Conservation (phyloP, 92 coral and sea anemone species). For the Ricordea florida region DNA sequence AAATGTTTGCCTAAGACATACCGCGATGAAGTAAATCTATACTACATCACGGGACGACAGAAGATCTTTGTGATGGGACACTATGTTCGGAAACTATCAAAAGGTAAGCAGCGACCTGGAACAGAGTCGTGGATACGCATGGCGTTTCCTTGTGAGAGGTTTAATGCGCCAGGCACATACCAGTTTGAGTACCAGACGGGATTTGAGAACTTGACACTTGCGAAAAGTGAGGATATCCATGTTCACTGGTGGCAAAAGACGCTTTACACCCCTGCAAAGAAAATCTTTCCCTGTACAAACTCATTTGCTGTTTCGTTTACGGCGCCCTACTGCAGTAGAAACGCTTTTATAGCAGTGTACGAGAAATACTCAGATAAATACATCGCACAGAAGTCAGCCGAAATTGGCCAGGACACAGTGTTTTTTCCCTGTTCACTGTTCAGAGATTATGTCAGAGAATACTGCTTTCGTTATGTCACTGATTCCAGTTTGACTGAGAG, state of each 20-base stretch:
- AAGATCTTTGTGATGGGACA: slow-evolving; percentile 71
- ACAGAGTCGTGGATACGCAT: slow-evolving; percentile 54
- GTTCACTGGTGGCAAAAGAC: slow-evolving; percentile 79
- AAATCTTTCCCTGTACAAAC: slow-evolving; percentile 80
- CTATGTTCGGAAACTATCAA: slow-evolving; percentile 69
- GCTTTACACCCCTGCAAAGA: slow-evolving; percentile 54
- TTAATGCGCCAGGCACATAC: slow-evolving; percentile 78
- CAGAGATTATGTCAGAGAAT: slow-evolving; percentile 73
- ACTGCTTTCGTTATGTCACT: slow-evolving; percentile 89
- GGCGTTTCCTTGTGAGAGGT: slow-evolving; percentile 79
- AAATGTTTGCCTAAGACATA: slow-evolving; percentile 75
- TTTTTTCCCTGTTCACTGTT: slow-evolving; percentile 81
- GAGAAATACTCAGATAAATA: slow-evolving; percentile 67
- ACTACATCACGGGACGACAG: slow-evolving; percentile 56
- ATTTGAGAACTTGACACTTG: slow-evolving; percentile 40
- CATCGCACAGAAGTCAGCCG: slow-evolving; percentile 53
- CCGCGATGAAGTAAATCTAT: slow-evolving; percentile 74
- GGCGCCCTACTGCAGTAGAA: slow-evolving; percentile 75
- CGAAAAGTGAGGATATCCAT: slow-evolving; percentile 59
- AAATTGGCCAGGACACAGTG: slow-evolving; percentile 59
- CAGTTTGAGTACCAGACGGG: slow-evolving; percentile 82
- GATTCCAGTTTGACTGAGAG: slow-evolving; percentile 56
- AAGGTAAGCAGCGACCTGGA: slow-evolving; percentile 58
- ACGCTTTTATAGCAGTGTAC: slow-evolving; percentile 63
- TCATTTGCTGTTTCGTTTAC: slow-evolving; percentile 66